Percentiles rank a stretch among this genome's conserved stretches.
phyloP scores from a whole-genome alignment of 2,888 invertebrate genomes.

The Branchellion lobata region DNA sequence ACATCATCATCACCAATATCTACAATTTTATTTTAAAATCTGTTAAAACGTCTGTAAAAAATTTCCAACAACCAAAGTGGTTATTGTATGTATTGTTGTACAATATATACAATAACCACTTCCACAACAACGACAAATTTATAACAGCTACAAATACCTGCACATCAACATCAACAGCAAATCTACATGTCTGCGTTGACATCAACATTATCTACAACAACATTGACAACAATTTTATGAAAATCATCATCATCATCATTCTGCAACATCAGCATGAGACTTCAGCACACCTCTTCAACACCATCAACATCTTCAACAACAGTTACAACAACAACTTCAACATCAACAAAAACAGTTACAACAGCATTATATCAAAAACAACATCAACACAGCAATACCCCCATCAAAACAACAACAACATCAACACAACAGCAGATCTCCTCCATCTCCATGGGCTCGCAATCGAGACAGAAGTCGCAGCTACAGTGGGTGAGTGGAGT shows the following conservation, averaged over 20 bases:
- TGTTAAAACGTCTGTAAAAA: too few relatives aligned
- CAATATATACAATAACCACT: neutral
- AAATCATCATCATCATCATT: too few relatives aligned
- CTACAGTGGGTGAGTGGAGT: neutral
- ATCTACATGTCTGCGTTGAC: neutral
- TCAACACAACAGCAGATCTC: constrained; percentile 4
- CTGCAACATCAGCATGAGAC: too few relatives aligned
- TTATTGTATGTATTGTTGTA: neutral
- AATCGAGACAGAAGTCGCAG: neutral
- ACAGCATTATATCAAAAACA: too few relatives aligned
- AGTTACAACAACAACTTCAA: too few relatives aligned
- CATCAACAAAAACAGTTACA: too few relatives aligned
- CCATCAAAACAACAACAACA: too few relatives aligned
- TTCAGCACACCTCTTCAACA: too few relatives aligned
- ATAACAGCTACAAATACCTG: neutral
- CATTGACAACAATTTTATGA: neutral
- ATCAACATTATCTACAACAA: neutral
- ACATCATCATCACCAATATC: neutral
- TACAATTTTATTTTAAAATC: too few relatives aligned
- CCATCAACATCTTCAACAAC: too few relatives aligned
- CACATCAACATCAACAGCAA: neutral
- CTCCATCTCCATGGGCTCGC: neutral
- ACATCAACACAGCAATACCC: neutral
- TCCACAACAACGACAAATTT: neutral
- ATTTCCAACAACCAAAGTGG: too few relatives aligned